Conservation (phyloP, 2,888 invertebrate species). For the Hyalella azteca region DNA sequence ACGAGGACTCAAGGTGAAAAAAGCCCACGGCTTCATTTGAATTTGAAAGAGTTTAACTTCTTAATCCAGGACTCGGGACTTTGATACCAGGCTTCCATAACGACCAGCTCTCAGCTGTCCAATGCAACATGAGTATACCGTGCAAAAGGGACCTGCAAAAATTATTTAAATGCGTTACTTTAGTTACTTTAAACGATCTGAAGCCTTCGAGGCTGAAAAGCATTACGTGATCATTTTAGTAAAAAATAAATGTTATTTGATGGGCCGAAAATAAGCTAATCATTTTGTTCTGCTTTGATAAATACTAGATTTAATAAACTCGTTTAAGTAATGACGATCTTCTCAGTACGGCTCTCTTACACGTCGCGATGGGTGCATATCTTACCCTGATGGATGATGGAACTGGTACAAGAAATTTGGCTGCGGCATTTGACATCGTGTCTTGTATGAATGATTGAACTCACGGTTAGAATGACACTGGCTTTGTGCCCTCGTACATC, state of each 20-base stretch:
- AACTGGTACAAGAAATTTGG: slow-evolving; percentile 13
- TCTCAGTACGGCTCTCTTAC: slow-evolving; percentile 10
- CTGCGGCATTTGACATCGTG: slow-evolving; percentile 13
- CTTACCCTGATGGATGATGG: slow-evolving; percentile 8
- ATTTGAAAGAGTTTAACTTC: slow-evolving; percentile 29
- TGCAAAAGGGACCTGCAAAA: not conserved
- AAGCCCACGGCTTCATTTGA: not conserved
- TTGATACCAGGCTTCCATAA: not conserved
- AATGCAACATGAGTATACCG: not conserved
- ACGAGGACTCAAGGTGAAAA: not conserved
- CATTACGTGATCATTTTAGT: too few species aligned
- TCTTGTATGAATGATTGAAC: slow-evolving; percentile 6
- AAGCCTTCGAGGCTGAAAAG: too few species aligned
- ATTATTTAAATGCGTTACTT: slow-evolving; percentile 3
- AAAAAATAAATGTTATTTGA: too few species aligned
- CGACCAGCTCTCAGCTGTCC: too few species aligned
- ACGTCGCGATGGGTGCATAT: not conserved
- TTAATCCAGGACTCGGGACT: not conserved
- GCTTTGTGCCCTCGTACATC: not conserved
- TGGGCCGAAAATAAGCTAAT: too few species aligned
- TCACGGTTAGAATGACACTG: not conserved
- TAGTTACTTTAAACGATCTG: too few species aligned
- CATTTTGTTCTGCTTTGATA: not conserved
- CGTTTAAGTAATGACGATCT: slow-evolving; percentile 17
- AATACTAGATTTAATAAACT: too few species aligned